Evolutionary conservation across 1,140 invertebrate genomes (phyloP), one percentile per base, ranked within the genome.

Genomic region (Drosophila pallidifrons): DNA sequence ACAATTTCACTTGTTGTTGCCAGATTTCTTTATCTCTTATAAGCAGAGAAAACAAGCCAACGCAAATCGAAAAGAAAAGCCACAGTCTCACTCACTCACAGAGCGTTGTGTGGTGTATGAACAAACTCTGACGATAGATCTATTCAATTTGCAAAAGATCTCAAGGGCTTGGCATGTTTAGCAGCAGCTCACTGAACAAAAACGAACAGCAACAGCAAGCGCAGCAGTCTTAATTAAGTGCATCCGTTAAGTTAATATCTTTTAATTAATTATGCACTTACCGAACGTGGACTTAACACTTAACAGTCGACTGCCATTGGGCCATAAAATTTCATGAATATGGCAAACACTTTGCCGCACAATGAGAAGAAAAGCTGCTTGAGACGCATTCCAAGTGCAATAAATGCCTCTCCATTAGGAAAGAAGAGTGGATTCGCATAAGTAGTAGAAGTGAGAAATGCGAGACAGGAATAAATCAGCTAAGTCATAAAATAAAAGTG

Each of bases 121-220:
- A 47, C 38, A 7, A 69, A 66, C 57, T 10, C 6, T 55, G 69
- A 73, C 66, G 20, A 72, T 72, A 71, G 73, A 83, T 88, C 77
- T 85, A 88, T 88, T 88, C 85, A 89, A 88, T 88, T 88, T 89
- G 80, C 81, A 2, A 81, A 25, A 83, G 77, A 89, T 69, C 72
- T n/a, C 80, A 79, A 75, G 75, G 79, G 80, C 77, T 88, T 89
- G 83, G 77, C 83, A 89, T 80, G 82, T 80, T 87, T 80, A 87
- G 83, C 83, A 87, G 83, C 83, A 80, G 74, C 80, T 87, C 83
- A 83, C 73, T 87, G 83, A 83, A 45, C 82, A 87, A 87, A 82
- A 75, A 81, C 46, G 58, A 5, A 15, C 20, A 64, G 16, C 32
- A 47, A 51, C n/a, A 20, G 6, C 10, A 11, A 43, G 8, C 8